phyloP scores from a whole-genome alignment of 1,140 invertebrate species.

The Brachionus rotundiformis region DNA sequence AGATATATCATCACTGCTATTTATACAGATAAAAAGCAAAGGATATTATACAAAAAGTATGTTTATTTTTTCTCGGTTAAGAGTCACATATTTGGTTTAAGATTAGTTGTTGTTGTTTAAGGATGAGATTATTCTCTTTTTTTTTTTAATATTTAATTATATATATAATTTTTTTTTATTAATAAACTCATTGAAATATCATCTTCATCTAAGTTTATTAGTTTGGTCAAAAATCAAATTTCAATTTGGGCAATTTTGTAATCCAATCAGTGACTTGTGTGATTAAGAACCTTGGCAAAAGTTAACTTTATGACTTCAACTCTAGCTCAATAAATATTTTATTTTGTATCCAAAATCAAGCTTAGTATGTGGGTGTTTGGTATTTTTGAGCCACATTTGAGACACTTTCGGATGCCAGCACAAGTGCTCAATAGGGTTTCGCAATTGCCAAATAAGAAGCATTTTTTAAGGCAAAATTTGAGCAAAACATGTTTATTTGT shows the following conservation, averaged over 20 bases:
- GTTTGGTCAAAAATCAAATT: conserved; percentile 2
- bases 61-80: conserved; percentile 6
- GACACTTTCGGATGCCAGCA: background rate
- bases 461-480: background rate
- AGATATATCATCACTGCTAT: too few relatives aligned
- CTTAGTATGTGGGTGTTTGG: background rate
- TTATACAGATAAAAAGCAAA: background rate
- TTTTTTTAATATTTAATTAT: too few relatives aligned
- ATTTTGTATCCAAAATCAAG: background rate
- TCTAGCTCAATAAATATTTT: background rate
- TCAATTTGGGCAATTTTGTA: background rate
- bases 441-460: background rate
- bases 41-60: background rate
- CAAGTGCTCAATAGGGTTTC: too few relatives aligned
- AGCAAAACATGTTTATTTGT: conserved; percentile 2
- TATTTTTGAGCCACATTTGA: background rate
- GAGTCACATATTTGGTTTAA: conserved; percentile 4
- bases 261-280: too few relatives aligned
- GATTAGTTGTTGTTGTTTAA: background rate
- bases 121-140: background rate
- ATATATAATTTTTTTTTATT: background rate
- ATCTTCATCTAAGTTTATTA: background rate
- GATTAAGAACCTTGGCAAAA: too few relatives aligned
- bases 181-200: background rate
- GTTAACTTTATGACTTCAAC: background rate